Percentiles rank a stretch among this genome's conserved stretches.
Evolutionary conservation across 2,888 invertebrate genomes (phyloP).

Genomic region (Macrosiphum euphorbiae): DNA sequence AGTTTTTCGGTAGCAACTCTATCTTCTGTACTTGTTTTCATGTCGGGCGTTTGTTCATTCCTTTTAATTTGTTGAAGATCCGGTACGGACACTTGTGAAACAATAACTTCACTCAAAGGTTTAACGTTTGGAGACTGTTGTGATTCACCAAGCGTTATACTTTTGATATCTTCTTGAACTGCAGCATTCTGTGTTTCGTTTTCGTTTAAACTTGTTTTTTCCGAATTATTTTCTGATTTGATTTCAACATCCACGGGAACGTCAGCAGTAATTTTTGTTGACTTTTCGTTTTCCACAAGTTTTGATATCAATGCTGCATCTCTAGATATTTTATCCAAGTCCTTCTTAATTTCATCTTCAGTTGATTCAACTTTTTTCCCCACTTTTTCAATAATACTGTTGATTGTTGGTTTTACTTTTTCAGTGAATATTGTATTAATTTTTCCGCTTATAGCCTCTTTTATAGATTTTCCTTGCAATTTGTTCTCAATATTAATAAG

Average conservation of each 20-base stretch:
- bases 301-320: neutral
- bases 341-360: neutral
- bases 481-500: neutral
- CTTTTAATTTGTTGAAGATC: neutral
- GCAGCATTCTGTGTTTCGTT: neutral
- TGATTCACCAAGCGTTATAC: neutral
- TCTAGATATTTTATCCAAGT: neutral
- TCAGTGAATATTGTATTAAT: neutral
- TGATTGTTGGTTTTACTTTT: constrained; percentile 2
- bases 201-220: neutral
- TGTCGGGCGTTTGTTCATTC: neutral
- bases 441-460: neutral
- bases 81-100: neutral
- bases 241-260: neutral
- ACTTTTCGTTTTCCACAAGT: neutral
- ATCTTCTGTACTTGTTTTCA: neutral
- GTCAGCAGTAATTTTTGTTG: neutral
- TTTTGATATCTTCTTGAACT: neutral
- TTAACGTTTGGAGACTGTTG: neutral
- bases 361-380: neutral
- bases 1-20: neutral
- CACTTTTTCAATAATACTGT: neutral
- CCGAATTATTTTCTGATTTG: neutral
- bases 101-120: neutral
- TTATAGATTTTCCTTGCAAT: neutral